Evolutionary conservation across 64 coral and sea anemone species (phyloP).

Genomic region (Montipora efflorescens): DNA sequence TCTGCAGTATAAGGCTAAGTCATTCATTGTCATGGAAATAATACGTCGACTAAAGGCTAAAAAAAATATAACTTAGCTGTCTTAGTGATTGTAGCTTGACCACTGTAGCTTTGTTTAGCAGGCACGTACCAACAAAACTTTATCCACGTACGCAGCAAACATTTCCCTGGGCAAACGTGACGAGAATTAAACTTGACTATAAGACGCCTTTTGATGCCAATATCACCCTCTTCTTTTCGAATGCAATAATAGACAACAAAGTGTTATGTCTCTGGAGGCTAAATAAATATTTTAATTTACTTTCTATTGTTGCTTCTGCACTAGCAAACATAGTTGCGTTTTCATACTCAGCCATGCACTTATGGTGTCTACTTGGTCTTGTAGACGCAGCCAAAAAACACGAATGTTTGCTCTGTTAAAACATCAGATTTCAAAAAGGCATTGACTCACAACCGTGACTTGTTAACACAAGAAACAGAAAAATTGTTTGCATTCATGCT

Average conservation of each 20-base stretch:
- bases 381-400: too few relatives aligned
- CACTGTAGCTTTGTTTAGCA: neutral
- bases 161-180: neutral
- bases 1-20: conserved; percentile 2
- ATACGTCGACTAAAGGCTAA: neutral
- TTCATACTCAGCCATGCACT: neutral
- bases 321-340: neutral
- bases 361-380: too few relatives aligned
- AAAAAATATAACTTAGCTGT: conserved; percentile 14
- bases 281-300: conserved; percentile 7
- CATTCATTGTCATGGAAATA: conserved; percentile 43
- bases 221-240: neutral
- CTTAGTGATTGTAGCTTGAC: neutral
- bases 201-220: neutral
- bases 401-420: too few relatives aligned
- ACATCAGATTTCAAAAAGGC: too few relatives aligned
- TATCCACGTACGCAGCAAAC: neutral
- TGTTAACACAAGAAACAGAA: too few relatives aligned
- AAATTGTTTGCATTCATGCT: too few relatives aligned
- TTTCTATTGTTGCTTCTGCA: neutral
- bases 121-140: neutral
- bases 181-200: neutral
- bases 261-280: conserved; percentile 26
- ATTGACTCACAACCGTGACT: too few relatives aligned
- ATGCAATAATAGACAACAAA: neutral